These are phyloP conservation scores for Coenonympha arcania DNA, from an alignment of 2,888 invertebrate species.

Conservation along the genomic window DNA sequence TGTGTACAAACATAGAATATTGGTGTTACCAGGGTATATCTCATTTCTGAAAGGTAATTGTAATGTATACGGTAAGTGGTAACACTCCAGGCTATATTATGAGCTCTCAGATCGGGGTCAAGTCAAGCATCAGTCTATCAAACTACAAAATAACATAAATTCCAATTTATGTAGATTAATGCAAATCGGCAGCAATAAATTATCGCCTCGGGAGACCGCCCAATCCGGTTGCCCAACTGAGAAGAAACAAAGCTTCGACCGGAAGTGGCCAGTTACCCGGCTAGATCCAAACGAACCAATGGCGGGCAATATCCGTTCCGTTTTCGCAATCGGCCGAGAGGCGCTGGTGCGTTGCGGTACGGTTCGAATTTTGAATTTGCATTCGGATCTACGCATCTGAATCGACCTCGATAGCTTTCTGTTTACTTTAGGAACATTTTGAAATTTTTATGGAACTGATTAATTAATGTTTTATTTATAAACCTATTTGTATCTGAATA, in stretches of 20 bases:
- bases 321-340: slow-evolving; percentile 62
- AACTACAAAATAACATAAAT: not conserved
- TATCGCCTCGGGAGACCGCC: slow-evolving; percentile 25
- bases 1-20: too few relatives aligned
- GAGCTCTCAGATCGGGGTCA: not conserved
- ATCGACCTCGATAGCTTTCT: slow-evolving; percentile 21
- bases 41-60: too few relatives aligned
- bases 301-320: slow-evolving; percentile 72
- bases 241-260: slow-evolving; percentile 58
- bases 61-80: too few relatives aligned
- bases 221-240: slow-evolving; percentile 38
- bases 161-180: slow-evolving; percentile 19
- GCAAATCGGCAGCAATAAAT: slow-evolving; percentile 23
- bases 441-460: too few relatives aligned
- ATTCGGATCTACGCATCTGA: slow-evolving; percentile 38
- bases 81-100: too few relatives aligned
- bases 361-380: slow-evolving; percentile 43
- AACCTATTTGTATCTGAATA: not conserved
- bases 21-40: too few relatives aligned
- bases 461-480: too few relatives aligned
- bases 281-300: slow-evolving; percentile 71
- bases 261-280: slow-evolving; percentile 69
- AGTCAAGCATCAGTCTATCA: not conserved
- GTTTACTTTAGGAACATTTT: slow-evolving; percentile 15
- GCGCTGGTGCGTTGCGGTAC: slow-evolving; percentile 62